Evolutionary conservation across 2,113 vertebrate genomes (phyloP), one percentile per base, ranked within the genome.

Genomic region (Grammomys dolichurus): DNA sequence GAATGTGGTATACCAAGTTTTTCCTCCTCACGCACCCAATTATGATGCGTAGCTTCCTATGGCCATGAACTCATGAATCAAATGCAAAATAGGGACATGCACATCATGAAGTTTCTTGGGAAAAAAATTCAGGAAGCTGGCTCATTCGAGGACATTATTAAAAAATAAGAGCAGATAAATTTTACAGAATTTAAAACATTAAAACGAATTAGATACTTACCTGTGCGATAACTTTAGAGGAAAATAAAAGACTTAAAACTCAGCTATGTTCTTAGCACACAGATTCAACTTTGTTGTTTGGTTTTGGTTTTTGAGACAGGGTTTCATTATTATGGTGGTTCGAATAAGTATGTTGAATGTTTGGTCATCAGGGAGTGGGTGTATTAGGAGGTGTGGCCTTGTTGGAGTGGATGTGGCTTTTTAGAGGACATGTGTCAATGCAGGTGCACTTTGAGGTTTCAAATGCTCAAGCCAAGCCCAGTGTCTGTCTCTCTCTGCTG

Each of bases 101-200:
- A 36, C 4, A 3, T 11, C 46, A 43, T 72, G 22, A 91, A 43
- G 90, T 88, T 87, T 81, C 75, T 48, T 91, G 63, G 48, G 24
- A 87, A 92, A 88, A 88, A 89, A 60, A 67, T n/a, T 76, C 86
- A 95, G 58, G 40, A 94, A 93, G 58, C 78, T 91, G 75, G 31
- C 33, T 70, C 6, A 7, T n/a, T 70, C n/a, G 11, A 11, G 31
- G 58, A 40, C 40, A 85, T 70, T 54, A 24, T 51, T n/a, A 87
- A 70, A 31, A 65, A 87, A 16, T n/a, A 36, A 54, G 33, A n/a
- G 33, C 85, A 87, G 33, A 48, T 87, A 84, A 63, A 92, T 28
- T 56, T 33, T 43, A 75, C 36, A 76, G 16, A 67, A 84, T 43
- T 80, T 88, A 54, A 22, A 46, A 90, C 43, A 33, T 22, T 8